Evolutionary conservation across 2,797 vertebrate species (phyloP).

Genomic region (Limosa lapponica): DNA sequence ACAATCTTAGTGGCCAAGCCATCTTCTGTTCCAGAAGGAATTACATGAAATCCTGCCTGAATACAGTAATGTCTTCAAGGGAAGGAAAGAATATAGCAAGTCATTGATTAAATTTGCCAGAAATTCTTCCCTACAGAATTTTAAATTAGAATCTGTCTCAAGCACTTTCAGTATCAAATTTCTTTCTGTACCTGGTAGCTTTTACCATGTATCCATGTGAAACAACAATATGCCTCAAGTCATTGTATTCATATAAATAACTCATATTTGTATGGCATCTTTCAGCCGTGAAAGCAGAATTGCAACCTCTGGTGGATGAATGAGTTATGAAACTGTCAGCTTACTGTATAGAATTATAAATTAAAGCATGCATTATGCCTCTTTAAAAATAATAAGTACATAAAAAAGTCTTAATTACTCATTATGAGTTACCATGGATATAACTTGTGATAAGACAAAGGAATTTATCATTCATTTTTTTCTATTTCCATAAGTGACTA

Average conservation of each 20-base stretch:
- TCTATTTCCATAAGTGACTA: background rate
- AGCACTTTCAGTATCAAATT: background rate
- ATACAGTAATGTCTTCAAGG: background rate
- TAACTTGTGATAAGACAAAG: background rate
- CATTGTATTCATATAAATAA: background rate
- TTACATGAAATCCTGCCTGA: background rate
- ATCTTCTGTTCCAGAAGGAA: background rate
- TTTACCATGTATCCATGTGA: background rate
- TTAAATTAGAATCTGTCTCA: constrained; percentile 31
- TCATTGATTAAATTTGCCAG: background rate
- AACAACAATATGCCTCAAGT: background rate
- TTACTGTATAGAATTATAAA: background rate
- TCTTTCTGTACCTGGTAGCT: background rate
- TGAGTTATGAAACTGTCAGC: constrained; percentile 41
- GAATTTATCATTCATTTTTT: background rate
- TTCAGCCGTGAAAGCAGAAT: constrained; percentile 37
- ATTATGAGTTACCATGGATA: background rate
- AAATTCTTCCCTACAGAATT: constrained; percentile 7
- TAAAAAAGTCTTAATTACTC: background rate
- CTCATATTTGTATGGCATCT: constrained; percentile 28
- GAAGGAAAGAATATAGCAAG: background rate
- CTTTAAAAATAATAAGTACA: background rate
- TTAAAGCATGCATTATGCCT: background rate
- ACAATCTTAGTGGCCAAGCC: background rate
- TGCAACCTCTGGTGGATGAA: constrained; percentile 68